Percentiles rank a stretch among this genome's conserved stretches.
These are phyloP conservation scores for Andricus grossulariae DNA, from an alignment of 1,140 invertebrate species.

Conservation along the genomic window DNA sequence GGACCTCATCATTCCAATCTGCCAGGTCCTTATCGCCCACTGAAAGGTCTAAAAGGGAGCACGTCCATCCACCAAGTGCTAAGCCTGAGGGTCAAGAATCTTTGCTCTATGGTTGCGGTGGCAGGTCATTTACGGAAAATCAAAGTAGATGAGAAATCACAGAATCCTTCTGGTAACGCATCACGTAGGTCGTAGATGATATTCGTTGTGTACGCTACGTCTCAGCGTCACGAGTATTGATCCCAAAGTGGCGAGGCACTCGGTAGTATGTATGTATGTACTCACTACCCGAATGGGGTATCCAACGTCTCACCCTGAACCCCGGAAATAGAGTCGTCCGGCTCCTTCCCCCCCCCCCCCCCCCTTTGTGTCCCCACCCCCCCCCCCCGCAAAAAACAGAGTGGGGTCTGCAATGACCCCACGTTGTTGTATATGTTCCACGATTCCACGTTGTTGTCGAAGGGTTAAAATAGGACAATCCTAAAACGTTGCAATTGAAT, in stretches of 20 bases:
- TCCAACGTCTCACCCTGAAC: constrained; percentile 45
- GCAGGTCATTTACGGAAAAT: background rate
- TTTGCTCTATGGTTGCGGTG: background rate
- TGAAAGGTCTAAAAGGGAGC: constrained; percentile 10
- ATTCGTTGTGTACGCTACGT: constrained; percentile 49
- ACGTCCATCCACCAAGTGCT: background rate
- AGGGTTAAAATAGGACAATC: no score
- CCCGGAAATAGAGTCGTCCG: constrained; percentile 52
- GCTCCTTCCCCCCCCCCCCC: constrained; percentile 37
- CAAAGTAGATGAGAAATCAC: constrained; percentile 33
- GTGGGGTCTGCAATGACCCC: no score
- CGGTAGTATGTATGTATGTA: constrained; percentile 24
- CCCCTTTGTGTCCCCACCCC: no score
- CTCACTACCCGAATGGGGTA: constrained; percentile 54
- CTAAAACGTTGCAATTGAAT: no score
- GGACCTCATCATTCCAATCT: background rate
- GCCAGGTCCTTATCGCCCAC: background rate
- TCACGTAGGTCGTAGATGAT: constrained; percentile 34
- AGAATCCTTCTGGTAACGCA: constrained; percentile 36
- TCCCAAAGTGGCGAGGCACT: constrained; percentile 54
- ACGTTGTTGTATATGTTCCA: no score
- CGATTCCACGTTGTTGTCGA: no score
- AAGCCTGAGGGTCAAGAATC: constrained; percentile 28
- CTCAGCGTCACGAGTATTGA: constrained; percentile 60
- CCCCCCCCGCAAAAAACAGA: no score